Percentiles rank a stretch among this genome's conserved stretches.
Evolutionary conservation across 92 coral and sea anemone species (phyloP).

Genomic region (Ricordea florida): DNA sequence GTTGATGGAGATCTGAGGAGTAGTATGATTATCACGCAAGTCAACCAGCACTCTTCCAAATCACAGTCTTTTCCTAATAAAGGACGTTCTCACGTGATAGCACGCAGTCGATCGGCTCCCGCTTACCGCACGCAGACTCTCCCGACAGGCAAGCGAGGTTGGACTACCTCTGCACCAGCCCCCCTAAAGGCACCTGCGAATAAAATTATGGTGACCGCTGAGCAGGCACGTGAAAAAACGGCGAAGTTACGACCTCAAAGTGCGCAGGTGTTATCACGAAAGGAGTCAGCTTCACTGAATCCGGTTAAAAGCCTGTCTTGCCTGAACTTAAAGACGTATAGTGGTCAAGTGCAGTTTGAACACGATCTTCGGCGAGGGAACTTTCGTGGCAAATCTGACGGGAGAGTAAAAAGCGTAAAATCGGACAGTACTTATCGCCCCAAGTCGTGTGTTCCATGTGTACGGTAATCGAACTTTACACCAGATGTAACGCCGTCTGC

Average conservation of each 20-base stretch:
- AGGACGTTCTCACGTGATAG: conserved; percentile 36
- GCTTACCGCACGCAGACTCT: conserved; percentile 62
- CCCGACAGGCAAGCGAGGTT: conserved; percentile 66
- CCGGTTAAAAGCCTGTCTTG: conserved; percentile 72
- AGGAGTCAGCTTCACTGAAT: conserved; percentile 41
- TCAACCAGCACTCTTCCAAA: conserved; percentile 49
- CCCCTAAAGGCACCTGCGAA: conserved; percentile 50
- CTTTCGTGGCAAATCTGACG: background rate
- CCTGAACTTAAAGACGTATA: conserved; percentile 76
- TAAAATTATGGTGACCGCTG: conserved; percentile 73
- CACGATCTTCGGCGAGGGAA: conserved; percentile 43
- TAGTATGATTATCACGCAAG: conserved; percentile 41
- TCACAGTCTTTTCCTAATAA: conserved; percentile 67
- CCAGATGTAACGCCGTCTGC: no score
- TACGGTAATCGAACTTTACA: background rate
- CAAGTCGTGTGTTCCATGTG: conserved; percentile 31
- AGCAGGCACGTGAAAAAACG: conserved; percentile 57
- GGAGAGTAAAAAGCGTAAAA: no score
- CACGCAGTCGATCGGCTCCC: conserved; percentile 73
- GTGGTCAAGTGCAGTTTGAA: conserved; percentile 44
- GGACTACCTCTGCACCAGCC: conserved; percentile 74
- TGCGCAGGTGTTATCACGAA: conserved; percentile 49
- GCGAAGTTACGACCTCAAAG: conserved; percentile 69
- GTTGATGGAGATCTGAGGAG: conserved; percentile 24
- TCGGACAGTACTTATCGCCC: conserved; percentile 51